These are phyloP conservation scores for Rhinolophus sinicus DNA, from an alignment of 2,113 vertebrate genomes.

Conservation along the genomic window DNA sequence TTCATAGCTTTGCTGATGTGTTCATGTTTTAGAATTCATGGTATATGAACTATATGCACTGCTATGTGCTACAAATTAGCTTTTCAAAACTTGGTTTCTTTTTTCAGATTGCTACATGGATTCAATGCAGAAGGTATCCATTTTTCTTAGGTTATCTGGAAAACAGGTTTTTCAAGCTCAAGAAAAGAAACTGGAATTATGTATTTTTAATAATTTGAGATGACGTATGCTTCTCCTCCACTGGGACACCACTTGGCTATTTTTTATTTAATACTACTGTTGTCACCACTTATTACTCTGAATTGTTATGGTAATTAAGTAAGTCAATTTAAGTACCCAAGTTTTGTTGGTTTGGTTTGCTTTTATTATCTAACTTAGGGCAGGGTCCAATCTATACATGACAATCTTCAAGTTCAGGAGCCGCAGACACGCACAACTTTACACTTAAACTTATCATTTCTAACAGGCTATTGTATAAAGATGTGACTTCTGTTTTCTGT, in stretches of 20 bases:
- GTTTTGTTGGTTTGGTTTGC: background rate
- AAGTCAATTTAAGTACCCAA: background rate
- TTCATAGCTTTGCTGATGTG: background rate
- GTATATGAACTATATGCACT: background rate
- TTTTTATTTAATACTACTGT: conserved; percentile 28
- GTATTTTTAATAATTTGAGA: conserved; percentile 41
- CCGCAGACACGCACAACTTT: conserved; percentile 69
- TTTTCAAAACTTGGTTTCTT: conserved; percentile 62
- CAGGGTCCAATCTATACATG: background rate
- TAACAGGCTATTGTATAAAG: conserved; percentile 57
- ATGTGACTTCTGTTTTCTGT: conserved; percentile 41
- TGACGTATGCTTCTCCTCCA: conserved; percentile 20
- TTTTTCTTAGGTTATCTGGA: conserved; percentile 89
- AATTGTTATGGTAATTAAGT: conserved; percentile 3
- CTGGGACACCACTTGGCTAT: background rate
- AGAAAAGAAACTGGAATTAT: conserved; percentile 48
- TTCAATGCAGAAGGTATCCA: conserved; percentile 98
- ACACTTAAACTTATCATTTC: conserved; percentile 31
- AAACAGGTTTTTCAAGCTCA: conserved; percentile 49
- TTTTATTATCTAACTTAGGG: background rate
- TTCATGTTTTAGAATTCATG: conserved; percentile 24
- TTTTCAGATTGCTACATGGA: conserved; percentile 92
- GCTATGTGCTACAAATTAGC: background rate
- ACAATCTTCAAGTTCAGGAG: conserved; percentile 53
- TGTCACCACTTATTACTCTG: conserved; percentile 7